Percentiles rank a stretch among this genome's conserved stretches.
These are phyloP conservation scores for Eospalax fontanierii DNA, from an alignment of 2,797 vertebrate genomes.

Conservation along the genomic window DNA sequence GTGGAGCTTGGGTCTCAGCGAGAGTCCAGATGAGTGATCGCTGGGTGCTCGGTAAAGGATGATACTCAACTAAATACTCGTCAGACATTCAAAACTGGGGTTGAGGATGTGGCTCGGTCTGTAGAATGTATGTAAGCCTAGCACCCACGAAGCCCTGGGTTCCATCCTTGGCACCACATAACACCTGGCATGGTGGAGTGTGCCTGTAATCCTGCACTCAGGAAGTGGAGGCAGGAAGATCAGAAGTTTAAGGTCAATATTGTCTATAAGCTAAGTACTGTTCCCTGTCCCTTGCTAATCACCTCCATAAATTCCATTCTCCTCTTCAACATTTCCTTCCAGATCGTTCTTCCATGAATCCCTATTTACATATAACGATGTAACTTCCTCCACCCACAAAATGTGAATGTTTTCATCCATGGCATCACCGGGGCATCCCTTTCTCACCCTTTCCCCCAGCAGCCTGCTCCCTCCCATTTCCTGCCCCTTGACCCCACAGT, in stretches of 20 bases:
- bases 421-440: background rate
- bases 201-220: background rate
- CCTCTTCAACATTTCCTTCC: background rate
- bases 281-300: background rate
- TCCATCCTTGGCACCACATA: background rate
- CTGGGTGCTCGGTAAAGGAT: background rate
- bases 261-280: background rate
- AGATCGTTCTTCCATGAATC: background rate
- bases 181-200: background rate
- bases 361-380: background rate
- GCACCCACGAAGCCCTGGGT: background rate
- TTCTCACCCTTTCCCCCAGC: fast-evolving
- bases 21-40: background rate
- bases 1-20: background rate
- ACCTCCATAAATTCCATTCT: background rate
- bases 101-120: background rate
- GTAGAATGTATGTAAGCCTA: background rate
- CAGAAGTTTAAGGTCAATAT: background rate
- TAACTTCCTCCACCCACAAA: fast-evolving
- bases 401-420: background rate
- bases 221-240: background rate
- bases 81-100: background rate
- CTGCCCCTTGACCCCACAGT: background rate
- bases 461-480: background rate
- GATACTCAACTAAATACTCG: fast-evolving